phyloP scores from a whole-genome alignment of 1,140 invertebrate species.

The Leptestheria dahalacensis region DNA sequence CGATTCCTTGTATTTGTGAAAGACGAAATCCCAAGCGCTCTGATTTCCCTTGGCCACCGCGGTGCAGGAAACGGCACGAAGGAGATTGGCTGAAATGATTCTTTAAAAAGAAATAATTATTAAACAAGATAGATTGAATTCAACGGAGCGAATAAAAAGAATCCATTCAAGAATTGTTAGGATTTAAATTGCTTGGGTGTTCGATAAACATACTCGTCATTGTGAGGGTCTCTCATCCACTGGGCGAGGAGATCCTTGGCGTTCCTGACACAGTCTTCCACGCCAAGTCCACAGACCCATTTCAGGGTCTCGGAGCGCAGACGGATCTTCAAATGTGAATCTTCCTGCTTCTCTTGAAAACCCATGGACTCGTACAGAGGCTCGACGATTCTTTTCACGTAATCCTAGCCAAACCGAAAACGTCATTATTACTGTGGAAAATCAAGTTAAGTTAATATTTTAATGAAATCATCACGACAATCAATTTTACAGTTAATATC shows the following conservation, averaged over 20 bases:
- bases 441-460: slow-evolving; percentile 18
- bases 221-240: slow-evolving; percentile 21
- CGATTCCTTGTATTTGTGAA: slow-evolving; percentile 48
- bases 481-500: too few relatives aligned
- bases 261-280: slow-evolving; percentile 20
- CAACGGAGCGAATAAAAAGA: too few relatives aligned
- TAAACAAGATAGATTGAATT: slow-evolving; percentile 1
- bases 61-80: slow-evolving; percentile 51
- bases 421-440: slow-evolving; percentile 17
- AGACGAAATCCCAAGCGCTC: slow-evolving; percentile 65
- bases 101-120: slow-evolving; percentile 25
- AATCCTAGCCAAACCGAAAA: slow-evolving; percentile 18
- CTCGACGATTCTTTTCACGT: slow-evolving; percentile 11
- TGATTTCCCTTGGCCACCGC: slow-evolving; percentile 51
- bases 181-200: not conserved
- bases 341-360: slow-evolving; percentile 11
- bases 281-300: slow-evolving; percentile 16
- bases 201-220: slow-evolving; percentile 19
- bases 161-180: not conserved
- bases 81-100: slow-evolving; percentile 26
- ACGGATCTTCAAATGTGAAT: slow-evolving; percentile 7
- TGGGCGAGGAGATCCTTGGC: slow-evolving; percentile 19
- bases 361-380: slow-evolving; percentile 11
- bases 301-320: slow-evolving; percentile 4
- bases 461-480: not conserved